Conservation (phyloP, 1,140 invertebrate genomes). For the Colletes gigas region DNA sequence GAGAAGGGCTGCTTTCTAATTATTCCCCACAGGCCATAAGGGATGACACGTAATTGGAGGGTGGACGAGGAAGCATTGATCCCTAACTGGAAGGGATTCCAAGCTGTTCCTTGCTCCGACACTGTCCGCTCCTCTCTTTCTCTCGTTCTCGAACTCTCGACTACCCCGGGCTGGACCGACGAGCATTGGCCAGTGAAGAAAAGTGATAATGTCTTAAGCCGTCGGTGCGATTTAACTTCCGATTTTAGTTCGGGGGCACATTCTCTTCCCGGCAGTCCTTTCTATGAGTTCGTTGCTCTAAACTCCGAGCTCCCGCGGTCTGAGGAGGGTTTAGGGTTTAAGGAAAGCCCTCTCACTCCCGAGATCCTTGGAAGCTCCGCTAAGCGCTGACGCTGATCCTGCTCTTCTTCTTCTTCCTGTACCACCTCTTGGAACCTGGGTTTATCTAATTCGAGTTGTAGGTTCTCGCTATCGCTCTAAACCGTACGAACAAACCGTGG, state of each 20-base stretch:
- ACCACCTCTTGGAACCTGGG: conserved; percentile 68
- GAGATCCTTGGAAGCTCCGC: conserved; percentile 72
- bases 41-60: conserved; percentile 78
- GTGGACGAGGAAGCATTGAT: conserved; percentile 77
- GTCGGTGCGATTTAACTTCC: conserved; percentile 78
- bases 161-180: conserved; percentile 62
- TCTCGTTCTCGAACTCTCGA: conserved; percentile 44
- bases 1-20: conserved; percentile 77
- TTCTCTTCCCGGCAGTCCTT: conserved; percentile 56
- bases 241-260: conserved; percentile 72
- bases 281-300: conserved; percentile 73
- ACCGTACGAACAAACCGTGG: conserved; percentile 23
- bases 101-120: conserved; percentile 54
- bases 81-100: conserved; percentile 71
- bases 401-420: conserved; percentile 68
- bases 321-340: conserved; percentile 79
- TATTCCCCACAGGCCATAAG: conserved; percentile 78
- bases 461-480: conserved; percentile 66
- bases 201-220: conserved; percentile 81
- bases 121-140: neutral
- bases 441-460: conserved; percentile 79
- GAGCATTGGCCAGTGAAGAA: conserved; percentile 74
- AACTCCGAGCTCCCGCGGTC: conserved; percentile 74
- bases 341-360: conserved; percentile 73
- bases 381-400: conserved; percentile 79